These are phyloP conservation scores for Sebastes trivittatus DNA, from an alignment of 2,797 vertebrate species.

Conservation along the genomic window DNA sequence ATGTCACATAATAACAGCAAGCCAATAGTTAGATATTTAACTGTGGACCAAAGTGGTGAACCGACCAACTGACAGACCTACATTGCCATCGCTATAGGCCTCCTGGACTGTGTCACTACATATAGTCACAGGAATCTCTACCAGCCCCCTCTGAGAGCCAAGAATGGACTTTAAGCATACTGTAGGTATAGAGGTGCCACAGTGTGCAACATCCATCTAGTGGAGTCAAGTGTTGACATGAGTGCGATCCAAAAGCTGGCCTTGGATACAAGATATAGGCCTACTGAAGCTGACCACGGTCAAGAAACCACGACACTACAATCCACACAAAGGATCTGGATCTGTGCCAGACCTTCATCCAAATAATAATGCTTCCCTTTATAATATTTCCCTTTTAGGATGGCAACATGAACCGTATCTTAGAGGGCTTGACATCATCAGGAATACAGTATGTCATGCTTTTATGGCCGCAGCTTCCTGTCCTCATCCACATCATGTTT, in stretches of 20 bases:
- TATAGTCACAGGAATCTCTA: conserved; percentile 34
- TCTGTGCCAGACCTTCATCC: conserved; percentile 8
- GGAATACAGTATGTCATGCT: background rate
- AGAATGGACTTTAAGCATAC: conserved; percentile 12
- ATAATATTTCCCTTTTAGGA: conserved; percentile 38
- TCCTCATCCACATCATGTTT: conserved; percentile 20
- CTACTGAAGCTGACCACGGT: background rate
- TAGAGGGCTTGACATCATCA: conserved; percentile 22
- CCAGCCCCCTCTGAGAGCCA: conserved; percentile 1
- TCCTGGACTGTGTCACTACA: conserved; percentile 13
- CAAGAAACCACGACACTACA: conserved; percentile 6
- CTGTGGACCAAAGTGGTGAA: background rate
- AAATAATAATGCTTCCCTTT: conserved; percentile 25
- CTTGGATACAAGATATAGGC: conserved; percentile 21
- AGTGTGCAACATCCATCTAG: conserved; percentile 28
- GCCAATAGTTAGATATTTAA: background rate
- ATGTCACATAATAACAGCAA: background rate
- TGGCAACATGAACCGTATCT: conserved; percentile 16
- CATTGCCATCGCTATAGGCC: background rate
- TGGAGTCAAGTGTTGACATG: conserved; percentile 34
- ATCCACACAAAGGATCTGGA: background rate
- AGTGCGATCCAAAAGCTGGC: conserved; percentile 26
- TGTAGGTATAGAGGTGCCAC: conserved; percentile 10
- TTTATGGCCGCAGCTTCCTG: conserved; percentile 9
- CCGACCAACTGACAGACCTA: background rate